These are phyloP conservation scores for Sternotherus odoratus DNA, from an alignment of 2,797 vertebrate species.

Conservation along the genomic window DNA sequence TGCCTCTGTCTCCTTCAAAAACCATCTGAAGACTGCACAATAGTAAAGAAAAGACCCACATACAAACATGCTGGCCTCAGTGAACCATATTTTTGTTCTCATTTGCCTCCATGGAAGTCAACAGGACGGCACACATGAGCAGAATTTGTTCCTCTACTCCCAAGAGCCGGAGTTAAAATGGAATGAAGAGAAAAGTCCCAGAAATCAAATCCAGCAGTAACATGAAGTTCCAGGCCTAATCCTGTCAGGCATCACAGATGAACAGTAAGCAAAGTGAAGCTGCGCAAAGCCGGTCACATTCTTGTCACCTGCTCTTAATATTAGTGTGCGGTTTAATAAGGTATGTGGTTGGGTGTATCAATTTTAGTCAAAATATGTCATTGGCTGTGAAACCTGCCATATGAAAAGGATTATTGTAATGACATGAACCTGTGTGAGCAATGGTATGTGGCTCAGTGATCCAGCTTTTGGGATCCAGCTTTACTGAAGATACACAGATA, in stretches of 20 bases:
- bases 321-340: not conserved
- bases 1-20: conserved; percentile 45
- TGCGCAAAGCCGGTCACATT: fast-evolving
- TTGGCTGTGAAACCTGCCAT: not conserved
- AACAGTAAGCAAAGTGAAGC: not conserved
- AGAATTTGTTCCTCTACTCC: not conserved
- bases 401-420: not conserved
- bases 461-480: not conserved
- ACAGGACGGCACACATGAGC: fast-evolving
- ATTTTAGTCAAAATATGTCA: not conserved
- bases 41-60: not conserved
- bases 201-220: not conserved
- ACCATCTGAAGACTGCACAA: conserved; percentile 38
- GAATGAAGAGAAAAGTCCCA: not conserved
- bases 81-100: not conserved
- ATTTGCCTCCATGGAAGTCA: fast-evolving
- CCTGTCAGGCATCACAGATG: fast-evolving
- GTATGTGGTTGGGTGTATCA: not conserved
- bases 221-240: not conserved
- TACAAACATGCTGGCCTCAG: not conserved
- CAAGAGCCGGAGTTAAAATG: not conserved
- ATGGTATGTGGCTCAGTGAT: not conserved
- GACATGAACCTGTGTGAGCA: not conserved
- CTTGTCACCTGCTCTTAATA: not conserved
- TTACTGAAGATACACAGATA: not conserved